Evolutionary conservation across 2,888 invertebrate species (phyloP).

Genomic region (Tupiocoris notatus): DNA sequence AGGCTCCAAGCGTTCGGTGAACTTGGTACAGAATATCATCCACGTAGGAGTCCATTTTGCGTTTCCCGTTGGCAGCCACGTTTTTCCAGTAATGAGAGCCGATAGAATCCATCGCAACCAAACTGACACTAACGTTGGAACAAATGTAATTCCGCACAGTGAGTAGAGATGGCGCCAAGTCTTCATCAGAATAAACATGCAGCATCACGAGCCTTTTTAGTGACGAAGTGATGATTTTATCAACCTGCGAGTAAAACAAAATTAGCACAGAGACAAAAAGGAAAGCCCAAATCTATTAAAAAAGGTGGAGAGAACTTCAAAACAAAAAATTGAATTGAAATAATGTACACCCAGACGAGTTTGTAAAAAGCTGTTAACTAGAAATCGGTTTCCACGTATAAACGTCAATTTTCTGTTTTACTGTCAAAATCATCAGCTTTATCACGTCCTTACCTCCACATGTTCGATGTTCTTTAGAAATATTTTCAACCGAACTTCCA

Average conservation of each 20-base stretch:
- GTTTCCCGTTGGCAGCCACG: slow-evolving; percentile 48
- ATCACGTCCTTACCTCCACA: slow-evolving; percentile 1
- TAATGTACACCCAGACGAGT: too few species aligned
- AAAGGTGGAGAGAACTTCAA: too few species aligned
- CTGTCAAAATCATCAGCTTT: too few species aligned
- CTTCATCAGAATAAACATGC: slow-evolving; percentile 54
- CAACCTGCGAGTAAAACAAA: slow-evolving; percentile 8
- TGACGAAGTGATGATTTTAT: slow-evolving; percentile 50
- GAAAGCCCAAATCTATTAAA: too few species aligned
- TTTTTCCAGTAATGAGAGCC: slow-evolving; percentile 59
- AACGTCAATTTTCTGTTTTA: too few species aligned
- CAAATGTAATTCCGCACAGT: slow-evolving; percentile 48
- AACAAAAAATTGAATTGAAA: too few species aligned
- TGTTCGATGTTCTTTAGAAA: slow-evolving; percentile 42
- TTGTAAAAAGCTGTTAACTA: too few species aligned
- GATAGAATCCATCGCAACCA: slow-evolving; percentile 58
- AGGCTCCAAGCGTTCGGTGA: slow-evolving; percentile 57
- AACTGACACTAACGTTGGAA: slow-evolving; percentile 54
- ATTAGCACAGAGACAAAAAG: too few species aligned
- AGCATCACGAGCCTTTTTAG: slow-evolving; percentile 54
- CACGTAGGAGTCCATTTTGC: slow-evolving; percentile 51
- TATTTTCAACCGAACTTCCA: slow-evolving; percentile 53
- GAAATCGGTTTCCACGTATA: too few species aligned
- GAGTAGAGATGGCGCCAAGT: slow-evolving; percentile 54
- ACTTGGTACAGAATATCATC: slow-evolving; percentile 54